Percentiles rank a stretch among this genome's conserved stretches.
phyloP scores from a whole-genome alignment of 1,140 invertebrate species.

The Papilio helenus region DNA sequence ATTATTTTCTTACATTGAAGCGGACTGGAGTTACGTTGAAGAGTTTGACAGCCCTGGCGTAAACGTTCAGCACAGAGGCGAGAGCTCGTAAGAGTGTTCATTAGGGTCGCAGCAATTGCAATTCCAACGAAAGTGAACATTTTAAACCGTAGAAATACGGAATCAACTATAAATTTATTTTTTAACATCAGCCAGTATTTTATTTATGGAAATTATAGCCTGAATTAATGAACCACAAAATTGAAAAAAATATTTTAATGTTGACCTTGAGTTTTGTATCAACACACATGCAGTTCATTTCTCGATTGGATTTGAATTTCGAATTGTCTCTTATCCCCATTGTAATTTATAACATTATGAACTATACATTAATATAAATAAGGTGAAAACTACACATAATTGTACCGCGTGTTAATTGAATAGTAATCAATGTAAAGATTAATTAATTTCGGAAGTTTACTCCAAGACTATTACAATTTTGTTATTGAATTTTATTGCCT shows the following conservation, averaged over 20 bases:
- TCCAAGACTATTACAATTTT: neutral
- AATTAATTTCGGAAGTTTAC: neutral
- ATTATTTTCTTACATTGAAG: constrained; percentile 16
- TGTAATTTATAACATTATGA: no score
- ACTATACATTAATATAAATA: no score
- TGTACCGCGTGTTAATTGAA: neutral
- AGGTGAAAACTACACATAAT: neutral
- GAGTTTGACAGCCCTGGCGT: constrained; percentile 40
- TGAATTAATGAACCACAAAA: neutral
- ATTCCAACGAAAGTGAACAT: constrained; percentile 42
- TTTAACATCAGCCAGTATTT: neutral
- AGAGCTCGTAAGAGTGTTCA: constrained; percentile 58
- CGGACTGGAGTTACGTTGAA: neutral
- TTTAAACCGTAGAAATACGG: neutral
- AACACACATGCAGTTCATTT: no score
- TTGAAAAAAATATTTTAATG: no score
- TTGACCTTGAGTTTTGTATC: no score
- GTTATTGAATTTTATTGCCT: neutral
- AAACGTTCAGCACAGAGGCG: constrained; percentile 56
- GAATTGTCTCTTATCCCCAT: no score
- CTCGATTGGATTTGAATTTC: no score
- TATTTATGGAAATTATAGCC: neutral
- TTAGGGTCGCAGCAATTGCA: constrained; percentile 57
- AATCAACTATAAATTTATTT: constrained; percentile 21
- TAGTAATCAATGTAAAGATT: neutral